Conservation (phyloP, 2,113 vertebrate genomes). For the Cathartes aura region DNA sequence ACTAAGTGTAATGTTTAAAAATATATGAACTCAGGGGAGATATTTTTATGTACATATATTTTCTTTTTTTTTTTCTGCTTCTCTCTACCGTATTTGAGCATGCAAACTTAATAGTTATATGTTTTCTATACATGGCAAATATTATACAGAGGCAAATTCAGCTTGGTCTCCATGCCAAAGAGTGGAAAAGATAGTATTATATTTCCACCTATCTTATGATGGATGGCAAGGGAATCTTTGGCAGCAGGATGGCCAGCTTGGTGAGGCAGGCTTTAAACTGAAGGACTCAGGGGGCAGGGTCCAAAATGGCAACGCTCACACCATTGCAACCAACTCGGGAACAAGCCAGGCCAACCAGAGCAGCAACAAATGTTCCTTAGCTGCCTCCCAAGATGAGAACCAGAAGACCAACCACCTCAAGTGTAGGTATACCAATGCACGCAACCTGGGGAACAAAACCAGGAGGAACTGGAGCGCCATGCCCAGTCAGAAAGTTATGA, state of each 20-base stretch:
- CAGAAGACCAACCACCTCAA: not conserved
- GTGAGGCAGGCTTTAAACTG: not conserved
- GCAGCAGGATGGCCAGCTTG: not conserved
- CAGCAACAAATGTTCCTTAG: not conserved
- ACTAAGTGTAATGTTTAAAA: slow-evolving; percentile 53
- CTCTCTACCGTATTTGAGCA: not conserved
- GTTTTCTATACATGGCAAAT: not conserved
- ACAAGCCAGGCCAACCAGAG: not conserved
- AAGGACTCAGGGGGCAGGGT: rapidly evolving
- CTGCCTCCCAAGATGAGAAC: not conserved
- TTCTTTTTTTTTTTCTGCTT: not conserved
- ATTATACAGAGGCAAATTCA: not conserved
- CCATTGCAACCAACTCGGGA: not conserved
- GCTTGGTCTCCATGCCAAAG: not conserved
- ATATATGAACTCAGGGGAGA: slow-evolving; percentile 25
- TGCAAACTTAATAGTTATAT: not conserved
- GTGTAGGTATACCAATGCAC: not conserved
- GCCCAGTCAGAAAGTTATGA: not conserved
- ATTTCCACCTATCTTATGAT: not conserved
- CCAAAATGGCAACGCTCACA: rapidly evolving
- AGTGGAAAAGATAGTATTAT: not conserved
- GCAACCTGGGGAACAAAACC: not conserved
- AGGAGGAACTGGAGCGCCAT: not conserved
- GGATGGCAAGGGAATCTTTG: not conserved
- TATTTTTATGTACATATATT: not conserved